Base-by-base conservation (phyloP, 92 coral and sea anemone species). In the Diadumene lineata region DNA sequence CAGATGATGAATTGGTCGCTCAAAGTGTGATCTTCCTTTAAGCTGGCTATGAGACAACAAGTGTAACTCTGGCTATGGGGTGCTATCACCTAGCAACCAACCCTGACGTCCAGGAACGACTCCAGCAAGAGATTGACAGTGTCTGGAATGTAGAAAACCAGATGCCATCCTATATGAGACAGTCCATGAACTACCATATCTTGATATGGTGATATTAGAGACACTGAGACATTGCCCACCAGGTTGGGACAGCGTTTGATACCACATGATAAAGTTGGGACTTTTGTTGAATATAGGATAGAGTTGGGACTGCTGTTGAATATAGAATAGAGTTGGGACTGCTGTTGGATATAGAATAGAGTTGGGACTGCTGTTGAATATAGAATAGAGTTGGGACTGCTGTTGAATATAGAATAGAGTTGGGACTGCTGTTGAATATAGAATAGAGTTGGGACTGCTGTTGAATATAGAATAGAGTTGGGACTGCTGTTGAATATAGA, bases 1-100 rank as follows among this genome's bases (percentile, higher is more conserved):
- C 80, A 6, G 93, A 85, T 33, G 74, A 50, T 28, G 93, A 85
- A 63, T 50, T 88, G 19, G 23, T 85, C 28, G 90, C 83, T 26
- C 85, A 85, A 57, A 66, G 86, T 66, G 33, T 81, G 3, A 28
- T 81, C 0, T 88, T 85, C 65, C 70, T 88, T 32, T 18, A 85
- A 28, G 93, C 93, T 17, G 93, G 93, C 19, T 85, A 85, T 60
- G 93, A 88, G 53, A 80, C 90, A 21, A 64, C 87, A 9, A 86
- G 84, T 23, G 76, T 74, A 13, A 82, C 93, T 0, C 82, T 86
- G 26, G 69, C 89, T 2, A 70, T 89, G 19, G 66, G 46, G n/a
- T 89, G 84, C 50, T 75, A 89, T 79, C 63, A 82, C 44, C 28
- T 89, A 48, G 91, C 94, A 7, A 73, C 72, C 60, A 79, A 70